Percentiles rank a stretch among this genome's conserved stretches.
These are phyloP conservation scores for Cecidostiba fungosa DNA, from an alignment of 2,888 invertebrate genomes.

Conservation along the genomic window DNA sequence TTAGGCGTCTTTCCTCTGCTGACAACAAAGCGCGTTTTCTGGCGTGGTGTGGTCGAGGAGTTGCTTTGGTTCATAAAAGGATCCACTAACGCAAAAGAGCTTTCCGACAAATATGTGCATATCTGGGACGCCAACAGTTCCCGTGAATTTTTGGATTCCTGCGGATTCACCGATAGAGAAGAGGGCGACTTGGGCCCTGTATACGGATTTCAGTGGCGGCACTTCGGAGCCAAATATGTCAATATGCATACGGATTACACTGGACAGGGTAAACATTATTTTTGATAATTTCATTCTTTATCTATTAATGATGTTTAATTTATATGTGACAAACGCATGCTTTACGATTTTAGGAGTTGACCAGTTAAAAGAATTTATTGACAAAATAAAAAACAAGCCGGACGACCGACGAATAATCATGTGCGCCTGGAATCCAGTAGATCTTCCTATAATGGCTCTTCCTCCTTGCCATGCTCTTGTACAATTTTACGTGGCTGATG, in stretches of 20 bases:
- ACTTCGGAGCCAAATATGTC: conserved; percentile 95
- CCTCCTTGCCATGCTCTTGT: conserved; percentile 98
- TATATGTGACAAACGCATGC: background rate
- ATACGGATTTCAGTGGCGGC: conserved; percentile 99
- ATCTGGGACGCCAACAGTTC: conserved; percentile 99
- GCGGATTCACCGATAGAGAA: conserved; percentile 91
- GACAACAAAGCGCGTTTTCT: conserved; percentile 97
- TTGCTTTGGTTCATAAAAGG: conserved; percentile 97
- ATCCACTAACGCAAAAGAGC: conserved; percentile 91
- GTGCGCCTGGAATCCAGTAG: conserved; percentile 96
- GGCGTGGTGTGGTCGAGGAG: conserved; percentile 95
- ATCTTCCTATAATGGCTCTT: conserved; percentile 94
- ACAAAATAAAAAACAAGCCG: conserved; percentile 90
- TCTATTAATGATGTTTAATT: background rate
- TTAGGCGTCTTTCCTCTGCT: conserved; percentile 89
- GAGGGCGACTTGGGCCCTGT: conserved; percentile 98
- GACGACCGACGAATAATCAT: conserved; percentile 94
- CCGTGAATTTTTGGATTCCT: conserved; percentile 91
- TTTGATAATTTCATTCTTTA: background rate
- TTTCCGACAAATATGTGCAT: conserved; percentile 90
- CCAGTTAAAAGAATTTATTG: conserved; percentile 91
- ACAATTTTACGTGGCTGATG: conserved; percentile 94
- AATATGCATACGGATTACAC: conserved; percentile 91
- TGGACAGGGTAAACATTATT: conserved; percentile 80
- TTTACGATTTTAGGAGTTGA: conserved; percentile 87